These are phyloP conservation scores for Cylindroiulus punctatus DNA, from an alignment of 2,888 invertebrate species.

Conservation along the genomic window DNA sequence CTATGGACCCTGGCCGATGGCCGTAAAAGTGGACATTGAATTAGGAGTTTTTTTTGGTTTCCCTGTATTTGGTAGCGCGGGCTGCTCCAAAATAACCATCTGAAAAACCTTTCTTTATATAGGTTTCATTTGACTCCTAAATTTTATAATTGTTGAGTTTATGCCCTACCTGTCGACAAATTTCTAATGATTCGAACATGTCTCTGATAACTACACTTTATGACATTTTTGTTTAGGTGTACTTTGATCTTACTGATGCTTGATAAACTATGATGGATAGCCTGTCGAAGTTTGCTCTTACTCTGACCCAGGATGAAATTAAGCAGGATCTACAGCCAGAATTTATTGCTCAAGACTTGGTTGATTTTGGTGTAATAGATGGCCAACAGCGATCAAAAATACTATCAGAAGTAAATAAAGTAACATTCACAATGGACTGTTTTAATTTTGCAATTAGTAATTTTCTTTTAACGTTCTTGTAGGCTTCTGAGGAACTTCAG, in stretches of 20 bases:
- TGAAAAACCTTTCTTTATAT: no score
- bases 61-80: no score
- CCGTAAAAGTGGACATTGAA: no score
- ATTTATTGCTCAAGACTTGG: constrained; percentile 69
- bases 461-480: not conserved
- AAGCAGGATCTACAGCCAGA: constrained; percentile 69
- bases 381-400: constrained; percentile 60
- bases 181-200: no score
- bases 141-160: no score
- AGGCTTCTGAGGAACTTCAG: not conserved
- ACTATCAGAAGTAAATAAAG: constrained; percentile 13
- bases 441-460: not conserved
- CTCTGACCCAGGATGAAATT: constrained; percentile 66
- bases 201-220: not conserved
- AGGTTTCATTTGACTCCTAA: no score
- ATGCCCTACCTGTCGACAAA: no score
- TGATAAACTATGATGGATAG: not conserved
- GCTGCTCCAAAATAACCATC: no score
- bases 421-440: not conserved
- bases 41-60: no score
- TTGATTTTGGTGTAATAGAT: constrained; percentile 67
- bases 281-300: not conserved
- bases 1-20: no score
- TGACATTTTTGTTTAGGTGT: not conserved
- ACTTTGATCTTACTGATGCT: not conserved